phyloP scores from a whole-genome alignment of 2,113 vertebrate species.

The Perca flavescens region DNA sequence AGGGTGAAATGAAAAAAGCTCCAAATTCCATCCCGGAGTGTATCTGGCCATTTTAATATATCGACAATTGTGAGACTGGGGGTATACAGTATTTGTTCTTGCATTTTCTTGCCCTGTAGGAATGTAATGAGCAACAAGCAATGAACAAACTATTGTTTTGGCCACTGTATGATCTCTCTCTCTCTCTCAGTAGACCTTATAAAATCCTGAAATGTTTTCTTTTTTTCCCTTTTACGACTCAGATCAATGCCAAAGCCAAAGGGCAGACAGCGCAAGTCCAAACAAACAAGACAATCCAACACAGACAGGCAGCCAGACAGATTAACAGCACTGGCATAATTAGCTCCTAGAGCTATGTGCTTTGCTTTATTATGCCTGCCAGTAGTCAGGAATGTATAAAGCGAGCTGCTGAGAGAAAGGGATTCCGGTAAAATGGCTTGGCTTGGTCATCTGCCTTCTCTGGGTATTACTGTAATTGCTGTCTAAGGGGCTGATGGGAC shows the following conservation, averaged over 20 bases:
- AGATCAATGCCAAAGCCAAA: constrained; percentile 46
- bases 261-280: constrained; percentile 47
- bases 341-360: constrained; percentile 53
- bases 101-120: not conserved
- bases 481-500: constrained; percentile 30
- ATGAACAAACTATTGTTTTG: constrained; percentile 5
- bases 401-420: constrained; percentile 23
- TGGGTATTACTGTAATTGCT: constrained; percentile 36
- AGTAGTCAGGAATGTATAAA: constrained; percentile 35
- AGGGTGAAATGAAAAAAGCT: not conserved
- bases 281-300: constrained; percentile 54
- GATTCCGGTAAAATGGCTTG: constrained; percentile 15
- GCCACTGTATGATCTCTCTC: not conserved
- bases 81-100: not conserved
- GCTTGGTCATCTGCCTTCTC: constrained; percentile 19
- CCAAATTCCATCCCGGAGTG: not conserved
- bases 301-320: constrained; percentile 45
- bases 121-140: not conserved
- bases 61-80: not conserved
- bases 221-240: not conserved
- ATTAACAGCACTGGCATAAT: constrained; percentile 56
- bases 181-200: not conserved
- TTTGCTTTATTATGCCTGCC: constrained; percentile 49
- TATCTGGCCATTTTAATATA: not conserved
- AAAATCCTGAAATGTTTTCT: constrained; percentile 10